phyloP scores from a whole-genome alignment of 2,797 vertebrate genomes.

The Pseudomugil tenellus region DNA sequence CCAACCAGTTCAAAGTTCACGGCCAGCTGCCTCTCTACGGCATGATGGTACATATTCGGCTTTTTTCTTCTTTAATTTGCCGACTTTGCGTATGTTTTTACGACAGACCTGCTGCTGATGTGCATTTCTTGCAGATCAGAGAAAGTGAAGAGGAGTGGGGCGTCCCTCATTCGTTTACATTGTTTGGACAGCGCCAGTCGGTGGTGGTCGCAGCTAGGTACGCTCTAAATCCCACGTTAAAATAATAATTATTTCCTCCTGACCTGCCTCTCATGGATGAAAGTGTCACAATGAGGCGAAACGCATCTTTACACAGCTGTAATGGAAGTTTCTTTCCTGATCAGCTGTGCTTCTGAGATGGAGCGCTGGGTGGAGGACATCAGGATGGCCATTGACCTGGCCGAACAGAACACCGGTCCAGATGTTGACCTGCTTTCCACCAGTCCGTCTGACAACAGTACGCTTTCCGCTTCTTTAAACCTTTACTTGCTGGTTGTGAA shows the following conservation, averaged over 20 bases:
- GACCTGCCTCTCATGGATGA: too few relatives aligned
- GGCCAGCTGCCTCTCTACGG: constrained; percentile 92
- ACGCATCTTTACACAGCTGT: neutral
- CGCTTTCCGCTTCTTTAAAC: constrained; percentile 50
- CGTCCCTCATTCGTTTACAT: constrained; percentile 92
- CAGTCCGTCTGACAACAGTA: constrained; percentile 89
- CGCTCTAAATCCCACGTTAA: too few relatives aligned
- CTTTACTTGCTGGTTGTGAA: neutral
- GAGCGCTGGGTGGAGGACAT: constrained; percentile 97
- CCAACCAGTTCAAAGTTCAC: constrained; percentile 96
- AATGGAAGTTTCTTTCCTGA: neutral
- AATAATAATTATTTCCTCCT: too few relatives aligned
- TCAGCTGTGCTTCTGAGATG: constrained; percentile 90
- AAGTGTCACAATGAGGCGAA: too few relatives aligned
- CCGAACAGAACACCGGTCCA: constrained; percentile 88
- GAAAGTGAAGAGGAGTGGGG: constrained; percentile 97
- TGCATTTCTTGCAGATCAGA: constrained; percentile 83
- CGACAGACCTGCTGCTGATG: neutral
- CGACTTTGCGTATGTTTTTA: neutral
- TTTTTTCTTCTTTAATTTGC: neutral
- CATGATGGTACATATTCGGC: constrained; percentile 87
- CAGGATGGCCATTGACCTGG: constrained; percentile 93
- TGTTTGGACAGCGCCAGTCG: constrained; percentile 91
- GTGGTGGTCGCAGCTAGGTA: constrained; percentile 96
- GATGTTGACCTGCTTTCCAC: constrained; percentile 84